These are phyloP conservation scores for Stramonita haemastoma DNA, from an alignment of 2,888 invertebrate genomes.

Conservation along the genomic window DNA sequence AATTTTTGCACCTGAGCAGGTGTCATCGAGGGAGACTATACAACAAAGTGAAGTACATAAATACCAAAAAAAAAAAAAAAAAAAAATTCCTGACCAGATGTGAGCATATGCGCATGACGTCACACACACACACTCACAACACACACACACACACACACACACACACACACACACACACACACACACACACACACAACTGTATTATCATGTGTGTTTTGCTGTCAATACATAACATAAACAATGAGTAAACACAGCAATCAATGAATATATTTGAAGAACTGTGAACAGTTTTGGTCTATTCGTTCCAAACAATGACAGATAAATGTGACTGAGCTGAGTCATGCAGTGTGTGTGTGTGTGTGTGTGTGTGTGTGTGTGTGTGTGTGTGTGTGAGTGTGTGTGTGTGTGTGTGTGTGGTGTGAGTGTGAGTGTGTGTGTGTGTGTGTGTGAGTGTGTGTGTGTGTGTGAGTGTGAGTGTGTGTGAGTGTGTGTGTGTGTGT, in stretches of 20 bases:
- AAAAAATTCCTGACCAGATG: neutral
- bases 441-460: slow-evolving; percentile 3
- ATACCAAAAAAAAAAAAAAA: too few species aligned
- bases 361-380: neutral
- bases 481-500: neutral
- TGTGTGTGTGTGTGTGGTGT: neutral
- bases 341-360: neutral
- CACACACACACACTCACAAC: slow-evolving; percentile 22
- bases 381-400: neutral
- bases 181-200: slow-evolving; percentile 16
- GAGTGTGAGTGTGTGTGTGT: too few species aligned
- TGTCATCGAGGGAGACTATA: too few species aligned
- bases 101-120: neutral
- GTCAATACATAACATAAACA: too few species aligned
- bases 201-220: too few species aligned
- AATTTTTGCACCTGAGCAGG: too few species aligned
- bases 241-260: too few species aligned
- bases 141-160: neutral
- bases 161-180: neutral
- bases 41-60: too few species aligned
- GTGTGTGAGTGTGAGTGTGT: neutral
- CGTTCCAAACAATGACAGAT: too few species aligned
- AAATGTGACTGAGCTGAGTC: neutral
- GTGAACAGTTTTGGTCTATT: too few species aligned
- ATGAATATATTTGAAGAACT: too few species aligned